Base-by-base conservation (phyloP, 2,113 vertebrate genomes). In the Nothobranchius kuhntae region DNA sequence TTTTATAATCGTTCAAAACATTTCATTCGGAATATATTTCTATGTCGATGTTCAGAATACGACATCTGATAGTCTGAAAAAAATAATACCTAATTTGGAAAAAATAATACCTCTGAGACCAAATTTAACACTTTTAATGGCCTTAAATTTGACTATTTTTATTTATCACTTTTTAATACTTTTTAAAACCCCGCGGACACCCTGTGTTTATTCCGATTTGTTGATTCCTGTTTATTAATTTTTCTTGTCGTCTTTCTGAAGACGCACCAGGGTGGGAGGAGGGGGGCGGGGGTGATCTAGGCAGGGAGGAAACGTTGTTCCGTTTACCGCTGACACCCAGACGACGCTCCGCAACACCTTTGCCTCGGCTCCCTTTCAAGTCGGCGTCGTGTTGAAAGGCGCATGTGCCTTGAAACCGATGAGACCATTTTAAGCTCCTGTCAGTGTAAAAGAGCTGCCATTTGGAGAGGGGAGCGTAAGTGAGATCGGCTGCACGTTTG, bases 161-260 rank as follows among this genome's bases (percentile, higher is more conserved):
- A n/a, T n/a, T n/a, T n/a, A n/a, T n/a, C n/a, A n/a, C n/a, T n/a
- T n/a, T n/a, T n/a, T n/a, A n/a, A n/a, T n/a, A n/a, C n/a, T n/a
- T n/a, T n/a, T n/a, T n/a, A n/a, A n/a, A n/a, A n/a, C n/a, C n/a
- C n/a, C n/a, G n/a, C n/a, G n/a, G n/a, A n/a, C n/a, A n/a, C n/a
- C n/a, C n/a, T n/a, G n/a, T n/a, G n/a, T n/a, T 85, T 72, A 81
- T 85, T 89, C 58, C 36, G 13, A 78, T 83, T 88, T 77, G 80
- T 71, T 81, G 73, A 84, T 68, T 76, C 68, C 80, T 82, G 73
- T 84, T 78, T 81, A 78, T 80, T 79, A 53, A 57, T 81, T 73
- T 82, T 67, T 50, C 62, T 53, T 82, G 84, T 89, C 69, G 83
- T 84, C 77, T 81, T 63, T 78, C 72, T 78, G 81, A 84, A 78